phyloP scores from a whole-genome alignment of 1,140 invertebrate genomes.

The Aradophagus sp. region DNA sequence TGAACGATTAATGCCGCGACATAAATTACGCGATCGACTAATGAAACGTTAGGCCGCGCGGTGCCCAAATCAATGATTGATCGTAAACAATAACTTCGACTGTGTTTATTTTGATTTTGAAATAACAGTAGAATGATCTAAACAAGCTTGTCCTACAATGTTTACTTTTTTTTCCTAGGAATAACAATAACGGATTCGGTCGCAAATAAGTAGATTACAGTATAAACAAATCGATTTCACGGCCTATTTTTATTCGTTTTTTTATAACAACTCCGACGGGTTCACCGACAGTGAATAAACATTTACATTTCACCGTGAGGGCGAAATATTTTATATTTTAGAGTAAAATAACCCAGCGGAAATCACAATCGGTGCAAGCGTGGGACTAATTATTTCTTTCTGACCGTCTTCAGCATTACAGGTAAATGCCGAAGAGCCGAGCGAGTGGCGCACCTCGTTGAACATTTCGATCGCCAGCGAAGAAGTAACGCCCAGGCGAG shows the following conservation, averaged over 20 bases:
- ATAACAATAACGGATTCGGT: too few relatives aligned
- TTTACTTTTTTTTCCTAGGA: too few relatives aligned
- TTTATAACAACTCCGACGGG: background rate
- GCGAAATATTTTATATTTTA: too few relatives aligned
- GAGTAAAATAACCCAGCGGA: conserved; percentile 31
- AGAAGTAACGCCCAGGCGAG: conserved; percentile 45
- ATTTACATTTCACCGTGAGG: background rate
- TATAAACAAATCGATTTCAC: conserved; percentile 2
- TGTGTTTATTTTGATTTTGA: too few relatives aligned
- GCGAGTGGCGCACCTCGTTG: conserved; percentile 18
- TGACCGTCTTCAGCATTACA: conserved; percentile 2
- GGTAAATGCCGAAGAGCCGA: conserved; percentile 27
- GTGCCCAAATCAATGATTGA: background rate
- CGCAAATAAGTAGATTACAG: too few relatives aligned
- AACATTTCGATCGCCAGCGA: conserved; percentile 36
- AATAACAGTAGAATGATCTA: too few relatives aligned
- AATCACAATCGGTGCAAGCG: conserved; percentile 17
- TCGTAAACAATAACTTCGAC: background rate
- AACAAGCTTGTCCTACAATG: too few relatives aligned
- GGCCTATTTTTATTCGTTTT: background rate
- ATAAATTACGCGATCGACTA: conserved; percentile 26
- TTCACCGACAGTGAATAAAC: too few relatives aligned
- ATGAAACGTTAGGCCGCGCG: conserved; percentile 11
- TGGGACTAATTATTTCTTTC: conserved; percentile 24
- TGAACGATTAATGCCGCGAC: background rate